phyloP scores from a whole-genome alignment of 2,797 vertebrate species.

The Poeciliopsis gracilis region DNA sequence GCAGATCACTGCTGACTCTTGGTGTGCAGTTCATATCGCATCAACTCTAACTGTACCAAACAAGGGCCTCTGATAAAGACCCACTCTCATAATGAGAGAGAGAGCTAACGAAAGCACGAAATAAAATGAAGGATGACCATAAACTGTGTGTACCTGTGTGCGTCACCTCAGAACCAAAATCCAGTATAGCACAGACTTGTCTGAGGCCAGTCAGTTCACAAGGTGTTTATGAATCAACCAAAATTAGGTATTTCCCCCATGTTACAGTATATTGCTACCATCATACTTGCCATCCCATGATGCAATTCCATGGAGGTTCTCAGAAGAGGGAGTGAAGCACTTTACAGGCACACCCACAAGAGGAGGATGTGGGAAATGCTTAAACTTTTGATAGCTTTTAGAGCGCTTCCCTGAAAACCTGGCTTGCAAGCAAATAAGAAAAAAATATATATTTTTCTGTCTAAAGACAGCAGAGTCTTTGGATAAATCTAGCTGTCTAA shows the following conservation, averaged over 20 bases:
- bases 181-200: slow-evolving; percentile 36
- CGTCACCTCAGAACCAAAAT: slow-evolving; percentile 34
- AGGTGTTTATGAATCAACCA: slow-evolving; percentile 76
- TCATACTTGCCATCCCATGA: slow-evolving; percentile 69
- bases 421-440: slow-evolving; percentile 28
- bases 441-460: slow-evolving; percentile 33
- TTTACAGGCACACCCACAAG: slow-evolving; percentile 76
- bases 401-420: slow-evolving; percentile 54
- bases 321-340: slow-evolving; percentile 65
- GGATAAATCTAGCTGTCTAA: slow-evolving; percentile 40
- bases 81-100: slow-evolving; percentile 77
- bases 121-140: slow-evolving; percentile 72
- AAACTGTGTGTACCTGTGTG: slow-evolving; percentile 35
- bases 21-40: slow-evolving; percentile 78
- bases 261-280: slow-evolving; percentile 73
- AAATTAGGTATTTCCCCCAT: slow-evolving; percentile 74
- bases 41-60: slow-evolving; percentile 82
- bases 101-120: slow-evolving; percentile 69
- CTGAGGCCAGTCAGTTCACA: slow-evolving; percentile 41
- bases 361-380: slow-evolving; percentile 68
- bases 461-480: slow-evolving; percentile 12
- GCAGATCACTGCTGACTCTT: slow-evolving; percentile 85
- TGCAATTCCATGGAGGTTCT: slow-evolving; percentile 72
- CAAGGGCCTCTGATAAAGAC: slow-evolving; percentile 79
- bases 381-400: slow-evolving; percentile 73